Percentiles rank a stretch among this genome's conserved stretches.
Conservation (phyloP, 2,797 vertebrate genomes). For the Muscicapa comitata region DNA sequence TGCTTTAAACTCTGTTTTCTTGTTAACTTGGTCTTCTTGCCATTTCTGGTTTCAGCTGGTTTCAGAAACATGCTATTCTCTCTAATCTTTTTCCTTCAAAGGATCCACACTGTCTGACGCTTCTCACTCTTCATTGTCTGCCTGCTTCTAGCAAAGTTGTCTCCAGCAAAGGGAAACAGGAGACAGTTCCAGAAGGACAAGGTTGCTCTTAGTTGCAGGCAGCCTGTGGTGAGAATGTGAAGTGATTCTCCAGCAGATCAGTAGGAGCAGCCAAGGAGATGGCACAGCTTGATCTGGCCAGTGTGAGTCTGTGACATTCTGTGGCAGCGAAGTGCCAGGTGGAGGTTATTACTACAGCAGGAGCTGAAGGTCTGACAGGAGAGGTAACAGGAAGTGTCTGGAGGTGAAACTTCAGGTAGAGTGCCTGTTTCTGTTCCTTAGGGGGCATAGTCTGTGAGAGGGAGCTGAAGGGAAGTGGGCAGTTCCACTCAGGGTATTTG, state of each 20-base stretch:
- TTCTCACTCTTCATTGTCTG: neutral
- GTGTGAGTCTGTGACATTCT: neutral
- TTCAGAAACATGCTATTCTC: neutral
- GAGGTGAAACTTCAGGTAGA: neutral
- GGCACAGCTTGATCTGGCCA: neutral
- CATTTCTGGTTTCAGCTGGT: neutral
- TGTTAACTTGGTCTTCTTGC: neutral
- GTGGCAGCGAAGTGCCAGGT: neutral
- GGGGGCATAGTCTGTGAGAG: neutral
- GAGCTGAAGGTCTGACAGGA: neutral
- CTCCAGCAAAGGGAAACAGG: neutral
- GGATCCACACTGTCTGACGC: neutral
- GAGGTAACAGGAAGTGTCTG: neutral
- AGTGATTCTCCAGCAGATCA: neutral
- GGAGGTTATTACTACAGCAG: neutral
- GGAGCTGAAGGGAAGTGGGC: neutral
- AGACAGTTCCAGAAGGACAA: neutral
- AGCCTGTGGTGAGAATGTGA: neutral
- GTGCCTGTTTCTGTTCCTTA: neutral
- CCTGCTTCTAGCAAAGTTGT: neutral
- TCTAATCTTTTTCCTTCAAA: neutral
- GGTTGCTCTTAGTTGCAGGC: neutral
- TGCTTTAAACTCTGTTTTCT: neutral
- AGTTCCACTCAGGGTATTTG: neutral
- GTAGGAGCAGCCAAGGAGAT: neutral